phyloP scores from a whole-genome alignment of 2,888 invertebrate genomes.

The Biston betularia region DNA sequence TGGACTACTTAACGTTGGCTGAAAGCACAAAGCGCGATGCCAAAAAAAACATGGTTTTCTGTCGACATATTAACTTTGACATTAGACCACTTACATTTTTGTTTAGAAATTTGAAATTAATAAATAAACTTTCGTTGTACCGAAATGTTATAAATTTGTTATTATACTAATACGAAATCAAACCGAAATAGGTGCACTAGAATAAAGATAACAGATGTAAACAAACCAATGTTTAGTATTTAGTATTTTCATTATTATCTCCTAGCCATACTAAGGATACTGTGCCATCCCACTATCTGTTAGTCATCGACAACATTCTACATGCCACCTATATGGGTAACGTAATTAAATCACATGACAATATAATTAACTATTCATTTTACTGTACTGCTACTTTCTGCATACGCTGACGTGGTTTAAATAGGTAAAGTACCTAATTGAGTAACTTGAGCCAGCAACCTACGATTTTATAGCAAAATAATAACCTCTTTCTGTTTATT shows the following conservation, averaged over 20 bases:
- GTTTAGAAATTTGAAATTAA: too few species aligned
- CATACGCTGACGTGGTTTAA: slow-evolving; percentile 24
- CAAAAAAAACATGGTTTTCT: too few species aligned
- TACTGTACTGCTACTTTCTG: slow-evolving; percentile 25
- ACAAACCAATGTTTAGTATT: too few species aligned
- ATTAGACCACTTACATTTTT: too few species aligned
- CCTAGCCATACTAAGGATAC: background rate
- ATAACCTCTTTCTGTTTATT: background rate
- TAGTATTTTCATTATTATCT: background rate
- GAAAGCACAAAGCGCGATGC: too few species aligned
- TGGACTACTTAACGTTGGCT: too few species aligned
- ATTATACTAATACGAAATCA: too few species aligned
- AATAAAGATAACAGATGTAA: too few species aligned
- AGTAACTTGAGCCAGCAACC: slow-evolving; percentile 2
- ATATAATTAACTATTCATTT: slow-evolving; percentile 37
- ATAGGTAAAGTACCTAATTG: slow-evolving; percentile 32
- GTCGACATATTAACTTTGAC: too few species aligned
- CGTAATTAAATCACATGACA: slow-evolving; percentile 32
- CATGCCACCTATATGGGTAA: slow-evolving; percentile 30
- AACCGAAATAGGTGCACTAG: too few species aligned
- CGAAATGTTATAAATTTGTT: too few species aligned
- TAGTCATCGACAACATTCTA: slow-evolving; percentile 25
- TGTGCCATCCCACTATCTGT: slow-evolving; percentile 4
- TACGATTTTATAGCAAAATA: slow-evolving; percentile 12
- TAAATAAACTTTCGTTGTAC: too few species aligned